Percentiles rank a stretch among this genome's conserved stretches.
Conservation (phyloP, 2,797 vertebrate genomes). For the Pseudomugil gertrudae region DNA sequence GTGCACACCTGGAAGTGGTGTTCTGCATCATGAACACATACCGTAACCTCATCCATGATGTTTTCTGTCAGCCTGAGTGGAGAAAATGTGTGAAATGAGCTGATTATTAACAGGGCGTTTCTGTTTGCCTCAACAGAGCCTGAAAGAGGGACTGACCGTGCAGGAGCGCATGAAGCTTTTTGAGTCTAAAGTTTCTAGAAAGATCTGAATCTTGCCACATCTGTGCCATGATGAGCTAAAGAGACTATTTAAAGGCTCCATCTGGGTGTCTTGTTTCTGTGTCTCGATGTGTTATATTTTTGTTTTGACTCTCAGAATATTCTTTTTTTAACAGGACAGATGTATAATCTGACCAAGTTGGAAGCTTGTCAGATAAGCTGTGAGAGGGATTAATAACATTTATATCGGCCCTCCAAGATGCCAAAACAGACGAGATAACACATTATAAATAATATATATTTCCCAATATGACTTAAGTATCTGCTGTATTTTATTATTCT, state of each 20-base stretch:
- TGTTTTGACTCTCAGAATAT: slow-evolving; percentile 44
- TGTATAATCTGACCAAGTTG: slow-evolving; percentile 47
- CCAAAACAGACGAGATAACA: slow-evolving; percentile 73
- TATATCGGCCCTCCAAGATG: slow-evolving; percentile 65
- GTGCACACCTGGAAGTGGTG: not conserved
- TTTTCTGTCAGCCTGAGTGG: slow-evolving; percentile 1
- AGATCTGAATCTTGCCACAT: slow-evolving; percentile 79
- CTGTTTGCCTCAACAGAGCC: slow-evolving; percentile 84
- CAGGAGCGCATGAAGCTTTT: slow-evolving; percentile 98
- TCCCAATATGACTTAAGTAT: slow-evolving; percentile 70
- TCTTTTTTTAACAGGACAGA: slow-evolving; percentile 18
- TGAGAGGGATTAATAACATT: slow-evolving; percentile 55
- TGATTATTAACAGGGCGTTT: not conserved
- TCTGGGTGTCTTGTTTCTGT: slow-evolving; percentile 54
- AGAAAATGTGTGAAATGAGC: not conserved
- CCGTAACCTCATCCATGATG: slow-evolving; percentile 11
- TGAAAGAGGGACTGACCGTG: slow-evolving; percentile 97
- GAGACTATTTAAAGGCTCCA: slow-evolving; percentile 27
- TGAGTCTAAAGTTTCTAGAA: slow-evolving; percentile 95
- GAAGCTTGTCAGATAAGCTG: slow-evolving; percentile 62
- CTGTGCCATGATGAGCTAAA: slow-evolving; percentile 33
- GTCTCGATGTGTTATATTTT: slow-evolving; percentile 35
- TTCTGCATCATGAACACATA: slow-evolving; percentile 26
- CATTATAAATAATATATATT: slow-evolving; percentile 73
- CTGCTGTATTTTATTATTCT: slow-evolving; percentile 81